Base-by-base conservation (phyloP, 2,113 vertebrate genomes). In the Thalassarche chlororhynchos region DNA sequence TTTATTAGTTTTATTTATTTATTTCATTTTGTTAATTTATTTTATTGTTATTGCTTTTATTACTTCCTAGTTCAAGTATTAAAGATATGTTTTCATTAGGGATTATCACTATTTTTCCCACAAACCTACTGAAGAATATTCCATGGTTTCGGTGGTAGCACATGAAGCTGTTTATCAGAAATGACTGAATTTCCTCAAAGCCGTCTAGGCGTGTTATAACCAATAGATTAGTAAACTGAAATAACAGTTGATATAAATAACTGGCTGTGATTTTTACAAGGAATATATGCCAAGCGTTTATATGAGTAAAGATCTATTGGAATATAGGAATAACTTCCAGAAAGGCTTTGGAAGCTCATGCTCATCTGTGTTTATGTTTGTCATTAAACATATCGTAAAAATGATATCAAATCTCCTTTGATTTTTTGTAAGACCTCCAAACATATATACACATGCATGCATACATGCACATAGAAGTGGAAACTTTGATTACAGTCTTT, bases 401-500 rank as follows among this genome's bases (percentile, higher is more conserved):
- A n/a, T 52, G 8, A 23, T 21, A 52, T 21, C 38, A 81, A 16
- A 54, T 38, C 17, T 72, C 54, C 80, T 81, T 34, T 70, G 34
- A 17, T 40, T 89, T 71, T 76, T 64, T 36, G 14, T 42, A 61
- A 49, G n/a, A 36, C 31, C 8, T 64, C n/a, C 36, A 65, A 77
- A 72, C 10, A 20, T 5, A 25, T 19, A 20, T 31, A 47, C 25
- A 8, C 1, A 5, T 8, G 6, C 8, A 1, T 21, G 16, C 16
- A 31, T 32, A 54, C 17, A 12, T 10, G 12, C 54, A 54, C 17
- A 8, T 5, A n/a, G 25, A 89, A 65, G n/a, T 75, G 38, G 14
- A 89, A 84, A 82, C 29, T 62, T 70, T n/a, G 28, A 18, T 61
- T 84, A 52, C 34, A 44, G 14, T 49, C 26, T 84, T 66, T 78